Base-by-base conservation (phyloP, 2,113 vertebrate species). In the Scomber scombrus region DNA sequence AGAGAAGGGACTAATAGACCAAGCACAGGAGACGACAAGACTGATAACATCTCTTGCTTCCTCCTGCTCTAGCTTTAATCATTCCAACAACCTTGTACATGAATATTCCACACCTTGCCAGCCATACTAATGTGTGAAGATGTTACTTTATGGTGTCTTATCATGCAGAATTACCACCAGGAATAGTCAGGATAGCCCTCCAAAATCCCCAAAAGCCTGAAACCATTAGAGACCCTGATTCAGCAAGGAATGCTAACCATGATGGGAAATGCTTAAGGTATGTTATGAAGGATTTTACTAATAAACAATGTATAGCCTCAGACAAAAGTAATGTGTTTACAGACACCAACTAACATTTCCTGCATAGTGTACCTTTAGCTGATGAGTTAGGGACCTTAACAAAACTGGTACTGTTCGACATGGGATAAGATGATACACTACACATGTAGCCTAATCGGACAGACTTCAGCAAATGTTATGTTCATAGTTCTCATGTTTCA, bases 1-100 rank as follows among this genome's bases (percentile, higher is more conserved):
- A 92, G 74, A 80, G 83, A 73, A 57, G 72, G 83, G 85, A 82
- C 87, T 92, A 93, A 93, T 91, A 92, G 86, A 87, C 54, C 69
- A 57, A 67, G 61, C 88, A 65, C 76, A 65, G 52, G 57, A 89
- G 80, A 88, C 78, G 74, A 92, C 70, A 82, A 84, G 84, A 83
- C 81, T 84, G 90, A 92, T 90, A 88, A 82, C 80, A 87, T 89
- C 82, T 81, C 75, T 50, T 61, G 70, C 78, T 85, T 29, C 76
- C 63, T 82, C 65, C 73, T 81, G 77, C 82, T 85, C 77, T 43
- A 31, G 71, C 81, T 89, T 85, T 88, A 86, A 91, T 91, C 86
- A 88, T 66, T 81, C 70, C 71, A 90, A 81, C 87, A 90, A 82
- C 85, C 82, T 84, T 77, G 71, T 81, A 75, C 83, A 91, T 88